A percentile compares a stretch with the other conserved stretches of the same genome.
phyloP scores from a whole-genome alignment of 2,888 invertebrate species.

The Dioctria linearis region DNA sequence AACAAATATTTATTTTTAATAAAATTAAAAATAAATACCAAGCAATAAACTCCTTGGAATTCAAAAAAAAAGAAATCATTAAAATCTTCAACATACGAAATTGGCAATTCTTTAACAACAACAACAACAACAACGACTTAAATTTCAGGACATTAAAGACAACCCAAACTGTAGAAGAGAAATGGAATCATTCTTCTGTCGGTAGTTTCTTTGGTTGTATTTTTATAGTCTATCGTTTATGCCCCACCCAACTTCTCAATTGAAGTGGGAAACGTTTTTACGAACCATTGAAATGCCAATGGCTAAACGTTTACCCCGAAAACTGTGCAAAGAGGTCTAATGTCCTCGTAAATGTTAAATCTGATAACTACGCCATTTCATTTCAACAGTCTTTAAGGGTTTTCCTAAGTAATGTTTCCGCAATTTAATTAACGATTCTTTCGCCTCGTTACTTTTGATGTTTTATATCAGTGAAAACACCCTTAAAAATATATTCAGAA shows the following conservation, averaged over 20 bases:
- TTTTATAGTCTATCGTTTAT: slow-evolving; percentile 36
- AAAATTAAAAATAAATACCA: no score
- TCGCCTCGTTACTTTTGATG: slow-evolving; percentile 36
- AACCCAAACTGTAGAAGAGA: no score
- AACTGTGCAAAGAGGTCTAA: slow-evolving; percentile 45
- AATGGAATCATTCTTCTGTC: no score
- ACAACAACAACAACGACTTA: no score
- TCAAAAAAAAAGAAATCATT: no score
- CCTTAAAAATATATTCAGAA: not conserved
- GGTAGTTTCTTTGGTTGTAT: not conserved
- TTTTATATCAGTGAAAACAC: slow-evolving; percentile 13
- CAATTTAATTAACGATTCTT: slow-evolving; percentile 44
- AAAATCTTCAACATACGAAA: no score
- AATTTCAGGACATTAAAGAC: no score
- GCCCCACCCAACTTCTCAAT: slow-evolving; percentile 24
- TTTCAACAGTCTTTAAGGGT: slow-evolving; percentile 13
- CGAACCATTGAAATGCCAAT: slow-evolving; percentile 41
- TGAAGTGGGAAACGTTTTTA: slow-evolving; percentile 40
- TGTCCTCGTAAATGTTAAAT: slow-evolving; percentile 49
- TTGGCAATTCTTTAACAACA: no score
- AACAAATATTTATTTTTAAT: no score
- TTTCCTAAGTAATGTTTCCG: slow-evolving; percentile 36
- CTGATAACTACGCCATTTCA: slow-evolving; percentile 39
- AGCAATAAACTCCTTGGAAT: no score
- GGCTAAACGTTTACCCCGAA: slow-evolving; percentile 25